Evolutionary conservation across 2,888 invertebrate species (phyloP).

Genomic region (Diarsia mendica): DNA sequence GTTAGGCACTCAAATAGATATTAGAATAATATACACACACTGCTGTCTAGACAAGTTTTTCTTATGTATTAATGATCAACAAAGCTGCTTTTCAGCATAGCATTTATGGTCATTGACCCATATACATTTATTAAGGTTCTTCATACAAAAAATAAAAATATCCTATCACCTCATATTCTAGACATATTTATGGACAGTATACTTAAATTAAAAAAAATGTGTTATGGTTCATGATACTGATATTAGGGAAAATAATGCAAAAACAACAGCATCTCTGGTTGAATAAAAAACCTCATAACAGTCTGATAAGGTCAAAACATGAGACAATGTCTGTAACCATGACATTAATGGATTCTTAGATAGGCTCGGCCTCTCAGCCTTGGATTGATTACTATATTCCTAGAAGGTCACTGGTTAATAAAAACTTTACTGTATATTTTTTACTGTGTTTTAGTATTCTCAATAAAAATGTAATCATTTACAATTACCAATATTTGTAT

Average conservation of each 20-base stretch:
- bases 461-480: background rate
- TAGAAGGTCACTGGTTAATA: constrained; percentile 5
- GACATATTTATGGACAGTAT: background rate
- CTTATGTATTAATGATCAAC: background rate
- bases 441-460: background rate
- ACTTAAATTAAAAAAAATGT: background rate
- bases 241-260: background rate
- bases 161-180: background rate
- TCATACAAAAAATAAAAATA: background rate
- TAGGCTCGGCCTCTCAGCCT: constrained; percentile 19
- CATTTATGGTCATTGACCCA: background rate
- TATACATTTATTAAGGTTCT: background rate
- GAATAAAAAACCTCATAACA: constrained; percentile 52
- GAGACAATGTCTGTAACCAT: constrained; percentile 11
- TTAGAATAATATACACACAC: background rate
- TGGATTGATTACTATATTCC: background rate
- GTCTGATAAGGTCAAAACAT: constrained; percentile 5
- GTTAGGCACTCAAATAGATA: background rate
- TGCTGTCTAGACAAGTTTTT: background rate
- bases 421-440: background rate
- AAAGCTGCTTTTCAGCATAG: background rate
- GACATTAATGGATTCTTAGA: constrained; percentile 22
- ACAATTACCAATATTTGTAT: background rate
- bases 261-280: background rate
- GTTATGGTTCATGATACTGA: background rate